phyloP scores from a whole-genome alignment of 2,113 vertebrate genomes.

The Sylvietta virens region DNA sequence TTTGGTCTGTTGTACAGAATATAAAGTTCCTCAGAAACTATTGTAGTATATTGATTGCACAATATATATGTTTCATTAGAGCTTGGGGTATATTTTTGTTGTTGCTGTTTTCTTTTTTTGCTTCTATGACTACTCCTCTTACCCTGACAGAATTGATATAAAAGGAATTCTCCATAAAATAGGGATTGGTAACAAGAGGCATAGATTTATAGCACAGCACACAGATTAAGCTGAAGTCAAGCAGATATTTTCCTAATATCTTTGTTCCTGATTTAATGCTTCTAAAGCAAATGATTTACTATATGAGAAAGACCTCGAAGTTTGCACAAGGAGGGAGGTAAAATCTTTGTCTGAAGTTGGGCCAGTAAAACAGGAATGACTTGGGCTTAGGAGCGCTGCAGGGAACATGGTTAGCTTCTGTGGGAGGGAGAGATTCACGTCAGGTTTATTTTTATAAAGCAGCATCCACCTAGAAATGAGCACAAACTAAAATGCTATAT shows the following conservation, averaged over 20 bases:
- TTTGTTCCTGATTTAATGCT: background rate
- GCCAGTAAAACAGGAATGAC: background rate
- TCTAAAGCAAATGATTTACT: background rate
- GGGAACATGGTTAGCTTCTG: background rate
- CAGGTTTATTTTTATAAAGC: conserved; percentile 48
- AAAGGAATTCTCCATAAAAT: background rate
- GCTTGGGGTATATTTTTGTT: background rate
- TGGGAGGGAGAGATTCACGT: conserved; percentile 13
- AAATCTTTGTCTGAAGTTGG: background rate
- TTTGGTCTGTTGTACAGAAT: background rate
- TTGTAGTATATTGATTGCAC: conserved; percentile 2
- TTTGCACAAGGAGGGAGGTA: background rate
- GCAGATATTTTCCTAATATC: background rate
- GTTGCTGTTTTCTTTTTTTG: background rate
- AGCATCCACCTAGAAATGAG: conserved; percentile 19
- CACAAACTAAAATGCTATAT: background rate
- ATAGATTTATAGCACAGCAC: background rate
- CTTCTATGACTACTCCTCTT: background rate
- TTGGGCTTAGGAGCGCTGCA: background rate
- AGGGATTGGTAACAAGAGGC: background rate
- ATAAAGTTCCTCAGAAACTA: background rate
- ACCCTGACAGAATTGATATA: background rate
- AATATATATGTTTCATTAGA: background rate
- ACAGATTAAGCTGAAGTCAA: conserved; percentile 4
- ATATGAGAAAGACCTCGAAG: background rate